A percentile compares a stretch with the other conserved stretches of the same genome.
Conservation (phyloP, 2,113 vertebrate species). For the Chionomys nivalis region DNA sequence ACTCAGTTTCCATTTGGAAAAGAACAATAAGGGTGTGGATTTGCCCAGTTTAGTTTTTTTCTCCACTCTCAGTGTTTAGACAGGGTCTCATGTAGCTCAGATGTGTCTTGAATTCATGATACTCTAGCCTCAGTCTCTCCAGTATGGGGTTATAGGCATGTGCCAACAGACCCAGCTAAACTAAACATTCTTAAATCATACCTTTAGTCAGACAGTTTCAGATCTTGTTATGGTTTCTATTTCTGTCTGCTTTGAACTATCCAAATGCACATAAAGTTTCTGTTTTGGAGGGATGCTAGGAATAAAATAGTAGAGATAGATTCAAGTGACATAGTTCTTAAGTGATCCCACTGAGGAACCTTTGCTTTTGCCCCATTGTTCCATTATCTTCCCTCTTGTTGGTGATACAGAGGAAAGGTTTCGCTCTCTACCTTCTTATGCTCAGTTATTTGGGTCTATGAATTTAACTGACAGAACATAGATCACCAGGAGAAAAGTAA, state of each 20-base stretch:
- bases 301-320: constrained; percentile 41
- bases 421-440: not conserved
- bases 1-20: constrained; percentile 47
- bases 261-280: constrained; percentile 38
- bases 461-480: constrained; percentile 34
- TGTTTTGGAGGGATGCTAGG: constrained; percentile 10
- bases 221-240: constrained; percentile 14
- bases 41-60: not conserved
- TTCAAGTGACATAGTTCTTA: not conserved
- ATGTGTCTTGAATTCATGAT: not conserved
- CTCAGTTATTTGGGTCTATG: not conserved
- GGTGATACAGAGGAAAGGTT: not conserved
- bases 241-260: constrained; percentile 16
- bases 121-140: not conserved
- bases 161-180: not conserved
- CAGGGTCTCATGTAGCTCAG: not conserved
- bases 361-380: not conserved
- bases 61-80: not conserved
- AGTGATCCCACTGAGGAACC: constrained; percentile 28
- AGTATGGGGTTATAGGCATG: not conserved
- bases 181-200: not conserved
- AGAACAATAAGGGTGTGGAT: not conserved
- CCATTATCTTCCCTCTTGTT: not conserved
- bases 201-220: constrained; percentile 8
- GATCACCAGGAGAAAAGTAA: not conserved